Percentiles rank a stretch among this genome's conserved stretches.
Evolutionary conservation across 1,140 invertebrate genomes (phyloP).

Genomic region (Agrypnia vestita): DNA sequence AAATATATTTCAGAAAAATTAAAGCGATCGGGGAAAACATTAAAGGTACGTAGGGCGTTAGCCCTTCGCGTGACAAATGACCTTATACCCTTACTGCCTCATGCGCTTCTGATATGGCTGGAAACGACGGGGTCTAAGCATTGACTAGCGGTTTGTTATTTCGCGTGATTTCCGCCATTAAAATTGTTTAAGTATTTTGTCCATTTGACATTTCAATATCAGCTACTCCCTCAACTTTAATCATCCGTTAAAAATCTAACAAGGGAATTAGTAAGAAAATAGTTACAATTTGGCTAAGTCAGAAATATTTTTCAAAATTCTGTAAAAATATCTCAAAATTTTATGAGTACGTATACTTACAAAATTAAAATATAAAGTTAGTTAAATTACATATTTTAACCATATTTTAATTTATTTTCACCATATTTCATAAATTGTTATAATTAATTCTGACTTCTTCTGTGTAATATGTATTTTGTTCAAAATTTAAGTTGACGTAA

Average conservation of each 20-base stretch:
- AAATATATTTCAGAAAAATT: too few species aligned
- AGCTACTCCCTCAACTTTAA: slow-evolving; percentile 14
- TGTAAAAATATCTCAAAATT: too few species aligned
- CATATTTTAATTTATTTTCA: too few species aligned
- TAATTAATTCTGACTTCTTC: too few species aligned
- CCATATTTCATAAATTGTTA: too few species aligned
- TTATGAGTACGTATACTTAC: too few species aligned
- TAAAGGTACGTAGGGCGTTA: slow-evolving; percentile 45
- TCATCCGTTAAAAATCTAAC: slow-evolving; percentile 16
- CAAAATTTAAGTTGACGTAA: too few species aligned
- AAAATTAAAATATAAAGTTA: too few species aligned
- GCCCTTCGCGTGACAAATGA: slow-evolving; percentile 48
- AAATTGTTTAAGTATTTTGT: slow-evolving; percentile 61
- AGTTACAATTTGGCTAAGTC: slow-evolving; percentile 9
- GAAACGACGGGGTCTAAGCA: slow-evolving; percentile 1
- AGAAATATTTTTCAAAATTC: not conserved
- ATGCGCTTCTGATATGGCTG: slow-evolving; percentile 5
- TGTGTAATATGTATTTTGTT: too few species aligned
- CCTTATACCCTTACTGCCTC: slow-evolving; percentile 9
- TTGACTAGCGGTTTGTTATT: slow-evolving; percentile 37
- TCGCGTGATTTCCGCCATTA: slow-evolving; percentile 59
- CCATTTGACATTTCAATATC: slow-evolving; percentile 60
- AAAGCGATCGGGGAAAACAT: not conserved
- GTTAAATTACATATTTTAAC: too few species aligned
- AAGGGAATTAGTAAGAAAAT: not conserved